phyloP scores from a whole-genome alignment of 1,140 invertebrate genomes.

The Octopus bimaculoides region DNA sequence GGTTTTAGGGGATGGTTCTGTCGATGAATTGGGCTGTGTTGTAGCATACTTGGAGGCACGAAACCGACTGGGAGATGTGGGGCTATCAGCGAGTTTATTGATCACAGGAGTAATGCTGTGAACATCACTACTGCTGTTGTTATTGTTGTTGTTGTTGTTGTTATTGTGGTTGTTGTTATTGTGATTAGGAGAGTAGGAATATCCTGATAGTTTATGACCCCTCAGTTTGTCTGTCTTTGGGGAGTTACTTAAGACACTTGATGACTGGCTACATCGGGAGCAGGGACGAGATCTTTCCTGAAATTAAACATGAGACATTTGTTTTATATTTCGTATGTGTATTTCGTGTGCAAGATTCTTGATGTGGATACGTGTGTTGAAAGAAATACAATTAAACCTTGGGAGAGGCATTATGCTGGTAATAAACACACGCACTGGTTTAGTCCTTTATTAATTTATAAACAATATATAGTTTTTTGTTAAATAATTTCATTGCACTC shows the following conservation, averaged over 20 bases:
- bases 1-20: slow-evolving; percentile 9
- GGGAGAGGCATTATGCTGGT: too few species aligned
- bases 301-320: slow-evolving; percentile 17
- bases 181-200: slow-evolving; percentile 21
- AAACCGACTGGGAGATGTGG: slow-evolving; percentile 16
- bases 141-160: background rate
- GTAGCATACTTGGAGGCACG: slow-evolving; percentile 15
- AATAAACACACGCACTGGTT: too few species aligned
- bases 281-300: slow-evolving; percentile 47
- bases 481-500: too few species aligned
- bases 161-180: slow-evolving; percentile 20
- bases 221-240: slow-evolving; percentile 33
- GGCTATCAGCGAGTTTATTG: slow-evolving; percentile 10
- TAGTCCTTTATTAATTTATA: too few species aligned
- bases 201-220: slow-evolving; percentile 12
- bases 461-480: too few species aligned
- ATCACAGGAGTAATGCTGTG: slow-evolving; percentile 11
- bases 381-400: too few species aligned
- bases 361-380: too few species aligned
- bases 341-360: too few species aligned
- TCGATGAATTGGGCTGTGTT: slow-evolving; percentile 9
- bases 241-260: slow-evolving; percentile 47
- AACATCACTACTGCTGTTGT: slow-evolving; percentile 14
- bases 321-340: too few species aligned
- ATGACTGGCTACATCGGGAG: slow-evolving; percentile 51